phyloP scores from a whole-genome alignment of 2,113 vertebrate genomes.

The Hippolais icterina region DNA sequence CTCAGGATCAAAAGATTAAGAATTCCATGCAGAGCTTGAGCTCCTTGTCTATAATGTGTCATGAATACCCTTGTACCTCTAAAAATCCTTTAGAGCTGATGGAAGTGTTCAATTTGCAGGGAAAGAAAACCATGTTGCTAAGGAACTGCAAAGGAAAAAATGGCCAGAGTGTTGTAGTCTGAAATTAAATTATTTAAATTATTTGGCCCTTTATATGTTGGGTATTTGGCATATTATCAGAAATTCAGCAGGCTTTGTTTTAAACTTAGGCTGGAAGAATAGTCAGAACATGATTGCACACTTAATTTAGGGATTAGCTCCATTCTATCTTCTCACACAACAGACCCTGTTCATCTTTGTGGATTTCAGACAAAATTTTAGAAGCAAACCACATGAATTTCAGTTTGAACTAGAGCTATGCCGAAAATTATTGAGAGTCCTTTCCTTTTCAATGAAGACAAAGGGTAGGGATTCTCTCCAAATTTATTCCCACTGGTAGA shows the following conservation, averaged over 20 bases:
- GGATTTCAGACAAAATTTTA: not conserved
- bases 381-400: not conserved
- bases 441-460: not conserved
- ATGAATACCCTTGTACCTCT: slow-evolving; percentile 1
- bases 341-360: not conserved
- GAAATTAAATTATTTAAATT: slow-evolving; percentile 49
- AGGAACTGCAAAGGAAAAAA: slow-evolving; percentile 38
- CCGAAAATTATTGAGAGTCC: not conserved
- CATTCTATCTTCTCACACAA: not conserved
- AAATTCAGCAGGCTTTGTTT: slow-evolving; percentile 19
- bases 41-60: not conserved
- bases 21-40: not conserved
- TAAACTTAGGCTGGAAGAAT: not conserved
- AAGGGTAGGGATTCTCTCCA: not conserved
- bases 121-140: slow-evolving; percentile 45
- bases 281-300: not conserved
- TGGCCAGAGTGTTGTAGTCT: not conserved
- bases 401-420: not conserved
- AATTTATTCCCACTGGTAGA: not conserved
- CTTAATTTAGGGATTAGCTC: slow-evolving; percentile 4
- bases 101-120: slow-evolving; percentile 28
- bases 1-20: not conserved
- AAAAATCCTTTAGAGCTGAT: slow-evolving; percentile 12
- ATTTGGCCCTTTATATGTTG: slow-evolving; percentile 6
- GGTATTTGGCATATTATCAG: slow-evolving; percentile 19